These are phyloP conservation scores for Poecile atricapillus DNA, from an alignment of 2,113 vertebrate genomes.

Conservation along the genomic window DNA sequence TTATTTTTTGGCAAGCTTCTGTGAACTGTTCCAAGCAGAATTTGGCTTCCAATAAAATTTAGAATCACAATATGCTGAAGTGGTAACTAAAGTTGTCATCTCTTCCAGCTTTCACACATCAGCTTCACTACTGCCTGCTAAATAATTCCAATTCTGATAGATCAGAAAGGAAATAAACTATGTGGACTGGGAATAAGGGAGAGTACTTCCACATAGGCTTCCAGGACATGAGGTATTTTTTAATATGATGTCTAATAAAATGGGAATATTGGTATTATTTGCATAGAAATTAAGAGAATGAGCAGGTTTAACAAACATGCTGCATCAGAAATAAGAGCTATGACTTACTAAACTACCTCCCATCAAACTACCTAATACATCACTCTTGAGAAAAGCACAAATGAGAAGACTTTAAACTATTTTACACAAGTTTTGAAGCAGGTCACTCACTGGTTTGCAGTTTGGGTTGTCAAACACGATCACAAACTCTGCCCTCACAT, in stretches of 20 bases:
- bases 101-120: constrained; percentile 48
- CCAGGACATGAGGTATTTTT: background rate
- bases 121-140: constrained; percentile 1
- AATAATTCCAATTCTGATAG: constrained; percentile 14
- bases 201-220: background rate
- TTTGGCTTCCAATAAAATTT: background rate
- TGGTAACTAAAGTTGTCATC: constrained; percentile 18
- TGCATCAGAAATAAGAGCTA: background rate
- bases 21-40: background rate
- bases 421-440: background rate
- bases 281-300: background rate
- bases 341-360: background rate
- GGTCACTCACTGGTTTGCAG: constrained; percentile 78
- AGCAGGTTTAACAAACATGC: background rate
- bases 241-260: background rate
- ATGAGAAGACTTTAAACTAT: background rate
- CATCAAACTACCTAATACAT: background rate
- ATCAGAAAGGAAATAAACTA: background rate
- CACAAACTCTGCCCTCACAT: constrained; percentile 70
- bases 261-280: background rate
- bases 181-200: background rate
- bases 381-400: background rate
- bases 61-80: constrained; percentile 30
- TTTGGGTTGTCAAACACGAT: constrained; percentile 77
- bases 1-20: constrained; percentile 13